Evolutionary conservation across 2,797 vertebrate species (phyloP).

Genomic region (Notoglanidium macrostoma): DNA sequence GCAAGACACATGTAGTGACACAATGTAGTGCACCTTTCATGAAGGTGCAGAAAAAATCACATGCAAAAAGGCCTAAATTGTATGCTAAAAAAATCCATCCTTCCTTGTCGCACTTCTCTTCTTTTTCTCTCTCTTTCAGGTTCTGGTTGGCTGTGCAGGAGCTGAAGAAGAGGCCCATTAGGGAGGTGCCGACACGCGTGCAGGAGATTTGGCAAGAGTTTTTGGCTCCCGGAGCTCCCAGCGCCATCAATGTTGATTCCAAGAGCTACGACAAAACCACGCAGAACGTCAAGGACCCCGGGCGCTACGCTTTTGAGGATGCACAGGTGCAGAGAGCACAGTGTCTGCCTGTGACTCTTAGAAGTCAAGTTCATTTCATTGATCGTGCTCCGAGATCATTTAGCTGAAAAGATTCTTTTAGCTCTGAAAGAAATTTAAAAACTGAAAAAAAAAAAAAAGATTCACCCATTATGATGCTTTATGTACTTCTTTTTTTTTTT

Average conservation of each 20-base stretch:
- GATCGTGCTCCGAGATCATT: neutral
- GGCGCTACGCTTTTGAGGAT: conserved; percentile 92
- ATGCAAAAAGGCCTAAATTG: neutral
- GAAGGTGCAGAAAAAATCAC: neutral
- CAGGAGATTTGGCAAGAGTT: conserved; percentile 99
- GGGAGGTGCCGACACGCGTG: conserved; percentile 89
- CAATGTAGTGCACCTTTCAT: neutral
- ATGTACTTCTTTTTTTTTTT: neutral
- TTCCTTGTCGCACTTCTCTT: neutral
- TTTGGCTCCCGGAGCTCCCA: conserved; percentile 91
- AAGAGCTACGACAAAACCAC: conserved; percentile 98
- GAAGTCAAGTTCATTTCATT: neutral
- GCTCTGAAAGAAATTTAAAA: neutral
- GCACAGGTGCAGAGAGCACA: conserved; percentile 81
- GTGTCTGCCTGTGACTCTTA: neutral
- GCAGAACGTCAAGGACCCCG: conserved; percentile 94
- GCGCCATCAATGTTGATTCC: conserved; percentile 95
- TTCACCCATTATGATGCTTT: neutral
- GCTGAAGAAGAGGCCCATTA: conserved; percentile 91
- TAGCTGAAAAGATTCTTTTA: neutral
- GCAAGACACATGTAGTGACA: neutral
- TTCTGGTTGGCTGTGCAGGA: conserved; percentile 98
- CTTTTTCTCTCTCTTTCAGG: conserved; percentile 65
- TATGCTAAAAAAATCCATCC: neutral
- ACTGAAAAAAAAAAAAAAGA: neutral